phyloP scores from a whole-genome alignment of 2,797 vertebrate species.

The Galaxias olidus region DNA sequence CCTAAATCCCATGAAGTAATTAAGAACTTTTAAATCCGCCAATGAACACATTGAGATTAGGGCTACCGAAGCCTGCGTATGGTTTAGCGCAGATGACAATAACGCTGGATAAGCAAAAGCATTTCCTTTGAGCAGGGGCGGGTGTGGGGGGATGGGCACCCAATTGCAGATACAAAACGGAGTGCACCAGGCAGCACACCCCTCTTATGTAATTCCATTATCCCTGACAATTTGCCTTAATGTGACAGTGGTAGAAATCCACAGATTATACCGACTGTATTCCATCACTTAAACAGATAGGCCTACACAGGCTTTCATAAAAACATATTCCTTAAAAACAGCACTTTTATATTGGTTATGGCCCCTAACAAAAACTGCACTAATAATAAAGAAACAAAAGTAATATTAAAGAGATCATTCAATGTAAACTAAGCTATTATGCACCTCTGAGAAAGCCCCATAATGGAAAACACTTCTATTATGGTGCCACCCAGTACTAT shows the following conservation, averaged over 20 bases:
- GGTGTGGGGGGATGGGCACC: slow-evolving; percentile 19
- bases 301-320: not conserved
- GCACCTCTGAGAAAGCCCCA: too few relatives aligned
- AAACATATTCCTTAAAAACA: slow-evolving; percentile 5
- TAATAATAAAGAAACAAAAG: too few relatives aligned
- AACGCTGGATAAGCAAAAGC: slow-evolving; percentile 70
- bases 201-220: slow-evolving; percentile 75
- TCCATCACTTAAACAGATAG: slow-evolving; percentile 57
- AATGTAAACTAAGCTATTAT: too few relatives aligned
- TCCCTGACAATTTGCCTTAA: slow-evolving; percentile 68
- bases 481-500: too few relatives aligned
- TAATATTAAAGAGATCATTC: too few relatives aligned
- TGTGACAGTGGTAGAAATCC: slow-evolving; percentile 65
- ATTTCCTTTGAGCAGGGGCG: slow-evolving; percentile 47
- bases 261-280: slow-evolving; percentile 65
- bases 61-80: slow-evolving; percentile 49
- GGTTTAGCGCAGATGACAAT: slow-evolving; percentile 66
- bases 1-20: slow-evolving; percentile 72
- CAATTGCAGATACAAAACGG: slow-evolving; percentile 52
- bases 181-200: slow-evolving; percentile 53
- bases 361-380: not conserved
- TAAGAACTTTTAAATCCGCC: slow-evolving; percentile 71
- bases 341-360: slow-evolving; percentile 40
- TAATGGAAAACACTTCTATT: too few relatives aligned
- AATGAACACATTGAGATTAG: slow-evolving; percentile 73